These are phyloP conservation scores for Rhinichthys klamathensis DNA, from an alignment of 2,113 vertebrate species.

Conservation along the genomic window DNA sequence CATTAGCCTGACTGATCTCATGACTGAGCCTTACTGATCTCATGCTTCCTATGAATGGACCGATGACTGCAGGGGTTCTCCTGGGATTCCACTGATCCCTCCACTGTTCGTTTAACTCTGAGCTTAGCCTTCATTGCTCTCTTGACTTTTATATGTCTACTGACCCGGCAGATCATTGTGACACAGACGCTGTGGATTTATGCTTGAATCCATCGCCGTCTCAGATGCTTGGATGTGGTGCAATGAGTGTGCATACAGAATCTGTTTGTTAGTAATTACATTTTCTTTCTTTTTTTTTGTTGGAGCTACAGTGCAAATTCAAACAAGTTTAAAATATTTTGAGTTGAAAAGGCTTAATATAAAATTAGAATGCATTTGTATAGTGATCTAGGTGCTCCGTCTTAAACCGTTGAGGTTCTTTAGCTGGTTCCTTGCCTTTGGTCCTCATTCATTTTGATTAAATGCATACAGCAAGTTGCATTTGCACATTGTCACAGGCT, in stretches of 20 bases:
- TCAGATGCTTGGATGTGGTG: not conserved
- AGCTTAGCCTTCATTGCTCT: slow-evolving; percentile 4
- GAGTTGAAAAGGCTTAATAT: not conserved
- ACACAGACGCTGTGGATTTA: slow-evolving; percentile 9
- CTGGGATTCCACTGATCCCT: slow-evolving; percentile 35
- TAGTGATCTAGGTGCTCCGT: not conserved
- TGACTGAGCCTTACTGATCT: slow-evolving; percentile 48
- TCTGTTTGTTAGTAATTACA: no score
- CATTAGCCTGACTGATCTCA: slow-evolving; percentile 55
- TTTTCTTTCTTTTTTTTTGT: not conserved
- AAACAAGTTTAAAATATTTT: not conserved
- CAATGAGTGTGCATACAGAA: not conserved
- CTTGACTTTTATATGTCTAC: not conserved
- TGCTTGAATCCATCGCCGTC: not conserved
- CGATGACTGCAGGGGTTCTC: slow-evolving; percentile 29
- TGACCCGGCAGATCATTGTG: slow-evolving; percentile 1
- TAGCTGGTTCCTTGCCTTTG: not conserved
- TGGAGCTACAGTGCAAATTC: not conserved
- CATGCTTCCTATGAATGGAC: slow-evolving; percentile 6
- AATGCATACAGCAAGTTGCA: not conserved
- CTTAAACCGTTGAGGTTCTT: not conserved
- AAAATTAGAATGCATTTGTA: not conserved
- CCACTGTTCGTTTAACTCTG: not conserved
- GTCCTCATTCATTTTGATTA: not conserved
- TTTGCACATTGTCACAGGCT: slow-evolving; percentile 26